Evolutionary conservation across 2,888 invertebrate species (phyloP), one percentile per base, ranked within the genome.

Genomic region (Orchesellides sinensis): DNA sequence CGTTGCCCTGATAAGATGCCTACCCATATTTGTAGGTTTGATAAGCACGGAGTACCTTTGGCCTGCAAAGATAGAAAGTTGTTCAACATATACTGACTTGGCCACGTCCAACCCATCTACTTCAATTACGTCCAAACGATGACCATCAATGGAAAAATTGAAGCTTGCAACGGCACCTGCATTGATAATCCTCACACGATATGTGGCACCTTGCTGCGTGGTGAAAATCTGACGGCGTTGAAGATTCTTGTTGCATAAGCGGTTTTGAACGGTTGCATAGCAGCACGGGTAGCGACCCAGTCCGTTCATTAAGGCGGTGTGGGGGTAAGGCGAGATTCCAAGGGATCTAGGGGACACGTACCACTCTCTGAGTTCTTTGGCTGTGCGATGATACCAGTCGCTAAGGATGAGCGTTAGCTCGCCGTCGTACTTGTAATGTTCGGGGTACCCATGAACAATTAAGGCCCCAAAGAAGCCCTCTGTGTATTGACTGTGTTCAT

Each of bases 381-480:
- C 49, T 6, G 49, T 14, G 12, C 27, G 52, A 21, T 35, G 35
- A 35, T 75, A 27, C 75, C 75, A 75, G 23, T 75, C 75, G 4
- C 29, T 66, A 12, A 75, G 23, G 19, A 17, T 75, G 2, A 75
- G 23, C 4, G 10, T 29, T 21, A 66, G 49, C 45, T 75, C 75
- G 14, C 52, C 75, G 14, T 75, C 65, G 23, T 75, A 75, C 10
- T 17, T 0, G 8, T 54, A n/a, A n/a, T n/a, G 63, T 29, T 47
- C 56, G 19, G 12, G 61, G 0, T 8, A 0, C 8, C 63, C 52
- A 23, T 69, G 54, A 25, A 86, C 66, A 8, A 86, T 75, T 5
- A 86, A 14, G 8, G 80, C 68, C 17, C 86, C 86, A 75, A 84
- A 82, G 8, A 84, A n/a, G 2, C 86, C 86, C 65, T 86, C 84